A percentile compares a stretch with the other conserved stretches of the same genome.
Evolutionary conservation across 2,888 invertebrate genomes (phyloP).

Genomic region (Tenthredo livida): DNA sequence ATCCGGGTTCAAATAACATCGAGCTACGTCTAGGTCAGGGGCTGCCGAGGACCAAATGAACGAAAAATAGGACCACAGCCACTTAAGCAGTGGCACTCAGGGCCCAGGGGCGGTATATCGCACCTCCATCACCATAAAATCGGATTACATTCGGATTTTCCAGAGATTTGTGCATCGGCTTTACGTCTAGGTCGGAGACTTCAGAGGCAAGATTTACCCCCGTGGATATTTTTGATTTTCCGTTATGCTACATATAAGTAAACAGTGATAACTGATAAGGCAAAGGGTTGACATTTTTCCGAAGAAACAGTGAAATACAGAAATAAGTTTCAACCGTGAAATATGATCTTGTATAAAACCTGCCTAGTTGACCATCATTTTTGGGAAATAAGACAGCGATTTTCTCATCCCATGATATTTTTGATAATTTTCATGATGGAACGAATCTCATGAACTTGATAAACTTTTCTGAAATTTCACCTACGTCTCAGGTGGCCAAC

Average conservation of each 20-base stretch:
- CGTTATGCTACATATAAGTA: neutral
- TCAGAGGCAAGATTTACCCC: neutral
- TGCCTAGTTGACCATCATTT: neutral
- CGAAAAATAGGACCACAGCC: slow-evolving; percentile 31
- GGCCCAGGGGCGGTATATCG: slow-evolving; percentile 17
- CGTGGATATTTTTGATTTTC: slow-evolving; percentile 13
- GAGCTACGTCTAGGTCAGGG: slow-evolving; percentile 7
- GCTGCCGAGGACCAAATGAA: slow-evolving; percentile 33
- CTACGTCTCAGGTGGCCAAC: slow-evolving; percentile 17
- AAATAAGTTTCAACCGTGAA: neutral
- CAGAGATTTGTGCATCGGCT: slow-evolving; percentile 38
- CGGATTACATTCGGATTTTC: slow-evolving; percentile 45
- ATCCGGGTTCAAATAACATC: neutral
- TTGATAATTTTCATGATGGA: neutral
- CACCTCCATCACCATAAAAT: slow-evolving; percentile 46
- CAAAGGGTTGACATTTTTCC: neutral
- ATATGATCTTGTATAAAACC: neutral
- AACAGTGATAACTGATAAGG: neutral
- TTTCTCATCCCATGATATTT: neutral
- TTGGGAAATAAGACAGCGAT: neutral
- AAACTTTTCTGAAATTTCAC: slow-evolving; percentile 7
- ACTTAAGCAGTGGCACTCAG: slow-evolving; percentile 38
- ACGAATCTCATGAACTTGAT: slow-evolving; percentile 5
- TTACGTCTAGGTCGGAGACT: slow-evolving; percentile 20
- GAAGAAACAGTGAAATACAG: neutral